These are phyloP conservation scores for Tamandua tetradactyla DNA, from an alignment of 2,797 vertebrate species.

Conservation along the genomic window DNA sequence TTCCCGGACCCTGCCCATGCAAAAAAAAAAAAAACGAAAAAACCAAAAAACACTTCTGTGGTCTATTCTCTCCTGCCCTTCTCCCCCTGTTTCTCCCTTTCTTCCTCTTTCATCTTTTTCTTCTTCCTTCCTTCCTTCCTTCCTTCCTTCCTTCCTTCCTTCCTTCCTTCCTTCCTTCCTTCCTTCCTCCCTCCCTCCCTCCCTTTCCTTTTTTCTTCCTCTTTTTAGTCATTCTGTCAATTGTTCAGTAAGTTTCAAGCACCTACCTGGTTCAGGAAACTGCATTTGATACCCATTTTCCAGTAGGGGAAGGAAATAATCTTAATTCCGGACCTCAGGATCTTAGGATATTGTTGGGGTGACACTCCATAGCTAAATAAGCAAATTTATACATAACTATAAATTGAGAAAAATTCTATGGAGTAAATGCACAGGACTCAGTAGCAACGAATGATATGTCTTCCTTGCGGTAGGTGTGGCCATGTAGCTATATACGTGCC, in stretches of 20 bases:
- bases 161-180: accelerated
- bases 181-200: accelerated
- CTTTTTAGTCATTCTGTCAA: not conserved
- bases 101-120: accelerated
- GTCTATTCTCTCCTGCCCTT: not conserved
- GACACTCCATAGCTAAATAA: not conserved
- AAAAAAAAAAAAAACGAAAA: too few species aligned
- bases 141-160: accelerated
- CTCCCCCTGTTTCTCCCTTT: too few species aligned
- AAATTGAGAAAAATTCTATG: not conserved
- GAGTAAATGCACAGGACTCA: not conserved
- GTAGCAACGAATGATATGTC: not conserved
- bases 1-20: too few species aligned
- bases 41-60: not conserved
- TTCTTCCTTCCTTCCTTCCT: accelerated
- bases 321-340: not conserved
- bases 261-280: too few species aligned
- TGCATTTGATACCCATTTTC: not conserved
- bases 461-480: not conserved
- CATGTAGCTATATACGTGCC: accelerated
- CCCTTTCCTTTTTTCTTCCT: not conserved
- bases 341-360: not conserved
- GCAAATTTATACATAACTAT: not conserved
- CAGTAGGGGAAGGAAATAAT: not conserved
- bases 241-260: not conserved